Base-by-base conservation (phyloP, 2,888 invertebrate genomes). In the Lepidochitona cinerea region DNA sequence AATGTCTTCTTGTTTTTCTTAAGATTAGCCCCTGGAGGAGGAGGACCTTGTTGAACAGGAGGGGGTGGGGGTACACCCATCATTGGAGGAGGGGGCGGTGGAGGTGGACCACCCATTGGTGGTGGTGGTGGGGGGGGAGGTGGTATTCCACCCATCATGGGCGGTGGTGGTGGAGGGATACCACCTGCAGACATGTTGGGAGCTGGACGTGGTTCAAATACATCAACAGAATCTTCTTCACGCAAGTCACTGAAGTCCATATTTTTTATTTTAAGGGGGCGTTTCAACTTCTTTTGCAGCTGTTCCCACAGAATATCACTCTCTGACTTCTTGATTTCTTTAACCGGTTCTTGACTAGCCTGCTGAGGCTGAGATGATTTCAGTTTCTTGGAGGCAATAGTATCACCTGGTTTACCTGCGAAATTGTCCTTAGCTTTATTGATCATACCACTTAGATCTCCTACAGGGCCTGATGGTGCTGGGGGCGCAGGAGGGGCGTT, bases 261-360 rank as follows among this genome's bases (percentile, higher is more conserved):
- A 91, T 99, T 98, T 90, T 98, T 97, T 78, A 93, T 92, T 67
- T 97, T 93, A 79, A 95, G 94, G 1, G 91, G 91, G n/a, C 77
- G 95, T 71, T 90, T 85, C 71, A 89, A 79, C 59, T 83, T 76
- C 71, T 87, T 85, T 72, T 86, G 84, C 41, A 98, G 91, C 87
- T 96, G 96, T 87, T 98, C 98, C 98, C 99, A 99, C 87, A 97
- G 96, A 1, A 98, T 91, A 87, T 98, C 98, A 87, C 96, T 96
- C 91, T 97, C 97, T 0, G 96, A 95, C 88, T 97, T 95, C 90
- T 96, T 96, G 23, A 75, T 74, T 70, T 86, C 86, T 70, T 80
- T 77, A 5, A 72, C 68, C 32, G 80, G 78, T 67, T 81, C 85
- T 26, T 49, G 74, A 26, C 70, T 54, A 68, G 49, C 23, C 35